These are phyloP conservation scores for Epizoanthus fatuus DNA, from an alignment of 92 coral and sea anemone genomes.

Conservation along the genomic window DNA sequence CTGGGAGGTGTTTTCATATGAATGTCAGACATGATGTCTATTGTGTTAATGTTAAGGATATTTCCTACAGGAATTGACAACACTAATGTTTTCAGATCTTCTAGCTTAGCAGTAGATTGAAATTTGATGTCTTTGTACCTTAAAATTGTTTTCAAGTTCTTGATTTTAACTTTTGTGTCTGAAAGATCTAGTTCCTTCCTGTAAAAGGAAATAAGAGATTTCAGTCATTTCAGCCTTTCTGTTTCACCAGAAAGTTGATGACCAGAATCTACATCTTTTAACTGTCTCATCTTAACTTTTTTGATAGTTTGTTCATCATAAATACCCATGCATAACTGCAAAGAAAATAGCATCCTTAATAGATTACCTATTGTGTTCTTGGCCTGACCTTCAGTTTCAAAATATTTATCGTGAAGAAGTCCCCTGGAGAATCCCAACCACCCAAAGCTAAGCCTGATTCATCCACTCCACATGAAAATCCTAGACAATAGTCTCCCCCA, in stretches of 20 bases:
- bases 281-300: background rate
- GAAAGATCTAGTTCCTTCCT: slow-evolving; percentile 13
- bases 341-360: background rate
- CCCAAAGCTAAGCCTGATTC: too few relatives aligned
- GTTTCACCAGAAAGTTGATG: background rate
- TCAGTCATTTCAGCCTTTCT: slow-evolving; percentile 27
- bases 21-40: too few relatives aligned
- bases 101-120: too few relatives aligned
- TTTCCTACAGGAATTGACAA: too few relatives aligned
- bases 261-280: background rate
- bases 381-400: slow-evolving; percentile 25
- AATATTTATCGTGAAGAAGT: slow-evolving; percentile 15
- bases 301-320: slow-evolving; percentile 21
- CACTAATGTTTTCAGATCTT: too few relatives aligned
- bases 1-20: too few relatives aligned
- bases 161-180: slow-evolving; percentile 33
- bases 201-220: slow-evolving; percentile 9
- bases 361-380: background rate
- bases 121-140: too few relatives aligned
- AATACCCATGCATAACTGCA: slow-evolving; percentile 32
- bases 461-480: too few relatives aligned
- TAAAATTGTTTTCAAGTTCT: slow-evolving; percentile 30
- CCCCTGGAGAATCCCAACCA: too few relatives aligned
- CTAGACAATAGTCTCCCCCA: too few relatives aligned
- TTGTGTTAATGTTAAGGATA: too few relatives aligned